A percentile compares a stretch with the other conserved stretches of the same genome.
Conservation (phyloP, 2,888 invertebrate genomes). For the Dynastes hyllus region DNA sequence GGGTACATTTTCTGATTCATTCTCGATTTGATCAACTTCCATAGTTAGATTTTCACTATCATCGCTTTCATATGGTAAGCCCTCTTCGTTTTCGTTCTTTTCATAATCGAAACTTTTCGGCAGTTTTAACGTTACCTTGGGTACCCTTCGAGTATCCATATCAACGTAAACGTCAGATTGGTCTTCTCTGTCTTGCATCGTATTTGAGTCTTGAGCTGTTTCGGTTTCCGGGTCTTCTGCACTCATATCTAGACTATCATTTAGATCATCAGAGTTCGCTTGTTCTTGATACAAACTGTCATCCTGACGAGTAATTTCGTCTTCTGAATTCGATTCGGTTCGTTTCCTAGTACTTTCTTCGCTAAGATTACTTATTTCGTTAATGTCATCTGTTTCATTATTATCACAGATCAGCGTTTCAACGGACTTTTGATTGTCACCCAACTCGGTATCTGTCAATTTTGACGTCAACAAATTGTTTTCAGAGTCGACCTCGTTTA, state of each 20-base stretch:
- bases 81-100: conserved; percentile 59
- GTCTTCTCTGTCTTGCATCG: conserved; percentile 21
- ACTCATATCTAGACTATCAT: conserved; percentile 46
- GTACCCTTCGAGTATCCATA: conserved; percentile 73
- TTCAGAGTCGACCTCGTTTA: conserved; percentile 46
- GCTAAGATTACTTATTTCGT: conserved; percentile 37
- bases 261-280: conserved; percentile 35
- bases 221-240: conserved; percentile 39
- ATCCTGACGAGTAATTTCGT: conserved; percentile 25
- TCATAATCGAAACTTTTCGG: conserved; percentile 63
- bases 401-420: conserved; percentile 25
- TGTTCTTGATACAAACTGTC: conserved; percentile 42
- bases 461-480: conserved; percentile 33
- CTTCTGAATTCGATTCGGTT: conserved; percentile 33
- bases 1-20: conserved; percentile 67
- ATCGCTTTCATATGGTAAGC: conserved; percentile 72
- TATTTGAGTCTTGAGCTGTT: conserved; percentile 17
- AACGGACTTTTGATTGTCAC: conserved; percentile 32
- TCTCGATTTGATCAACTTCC: conserved; percentile 72
- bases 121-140: conserved; percentile 80
- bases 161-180: conserved; percentile 53
- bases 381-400: conserved; percentile 28
- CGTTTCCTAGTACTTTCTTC: conserved; percentile 23
- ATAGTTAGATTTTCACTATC: conserved; percentile 78
- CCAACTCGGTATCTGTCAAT: conserved; percentile 20